Conservation (phyloP, 2,888 invertebrate genomes). For the Anticlea derivata region DNA sequence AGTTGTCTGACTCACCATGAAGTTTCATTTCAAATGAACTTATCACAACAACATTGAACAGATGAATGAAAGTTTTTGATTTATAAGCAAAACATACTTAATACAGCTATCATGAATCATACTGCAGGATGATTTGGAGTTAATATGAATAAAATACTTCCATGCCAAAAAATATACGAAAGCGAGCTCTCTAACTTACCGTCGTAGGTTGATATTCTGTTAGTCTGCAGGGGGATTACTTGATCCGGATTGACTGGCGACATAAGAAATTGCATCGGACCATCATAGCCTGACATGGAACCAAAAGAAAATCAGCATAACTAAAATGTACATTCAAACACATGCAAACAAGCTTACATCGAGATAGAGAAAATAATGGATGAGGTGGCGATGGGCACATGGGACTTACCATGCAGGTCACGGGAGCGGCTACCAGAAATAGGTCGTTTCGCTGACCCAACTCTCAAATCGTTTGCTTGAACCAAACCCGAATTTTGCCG, state of each 20-base stretch:
- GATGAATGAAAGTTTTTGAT: background rate
- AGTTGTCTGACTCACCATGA: too few species aligned
- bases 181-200: constrained; percentile 60
- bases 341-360: constrained; percentile 52
- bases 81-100: constrained; percentile 10
- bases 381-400: constrained; percentile 6
- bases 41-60: constrained; percentile 6
- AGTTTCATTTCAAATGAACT: constrained; percentile 14
- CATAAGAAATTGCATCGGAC: constrained; percentile 93
- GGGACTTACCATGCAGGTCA: constrained; percentile 86
- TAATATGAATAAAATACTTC: background rate
- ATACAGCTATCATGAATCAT: constrained; percentile 3
- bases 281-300: constrained; percentile 89
- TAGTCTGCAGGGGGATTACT: constrained; percentile 84
- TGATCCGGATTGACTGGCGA: constrained; percentile 92
- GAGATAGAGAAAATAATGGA: constrained; percentile 21
- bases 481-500: constrained; percentile 93
- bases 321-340: constrained; percentile 57
- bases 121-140: constrained; percentile 1
- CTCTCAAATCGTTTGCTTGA: constrained; percentile 92
- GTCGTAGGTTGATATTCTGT: constrained; percentile 80
- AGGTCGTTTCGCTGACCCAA: constrained; percentile 87
- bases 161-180: constrained; percentile 6
- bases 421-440: constrained; percentile 86
- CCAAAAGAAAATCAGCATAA: constrained; percentile 61